These are phyloP conservation scores for Eupithecia subfuscata DNA, from an alignment of 2,888 invertebrate genomes.

Conservation along the genomic window DNA sequence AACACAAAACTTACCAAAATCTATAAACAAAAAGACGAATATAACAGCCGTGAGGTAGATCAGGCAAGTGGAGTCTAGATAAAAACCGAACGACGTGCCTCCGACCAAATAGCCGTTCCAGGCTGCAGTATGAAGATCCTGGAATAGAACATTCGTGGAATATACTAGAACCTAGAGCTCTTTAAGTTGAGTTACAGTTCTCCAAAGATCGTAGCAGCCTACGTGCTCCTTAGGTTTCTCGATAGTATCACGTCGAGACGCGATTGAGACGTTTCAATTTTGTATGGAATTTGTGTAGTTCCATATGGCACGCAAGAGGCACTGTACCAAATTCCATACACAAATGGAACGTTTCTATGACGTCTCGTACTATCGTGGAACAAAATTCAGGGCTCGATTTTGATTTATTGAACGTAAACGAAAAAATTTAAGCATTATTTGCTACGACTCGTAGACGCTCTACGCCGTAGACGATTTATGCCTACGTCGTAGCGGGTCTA, in stretches of 20 bases:
- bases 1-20: conserved; percentile 63
- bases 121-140: conserved; percentile 86
- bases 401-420: neutral
- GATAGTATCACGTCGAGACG: neutral
- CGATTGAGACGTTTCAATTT: neutral
- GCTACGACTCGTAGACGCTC: neutral
- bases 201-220: neutral
- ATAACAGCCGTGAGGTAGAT: conserved; percentile 86
- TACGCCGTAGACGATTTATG: neutral
- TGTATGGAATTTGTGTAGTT: neutral
- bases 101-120: conserved; percentile 87
- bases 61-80: conserved; percentile 86
- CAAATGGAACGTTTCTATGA: neutral
- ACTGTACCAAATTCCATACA: neutral
- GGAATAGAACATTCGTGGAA: conserved; percentile 45
- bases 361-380: neutral
- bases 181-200: neutral
- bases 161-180: neutral
- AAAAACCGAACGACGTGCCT: conserved; percentile 86
- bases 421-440: neutral
- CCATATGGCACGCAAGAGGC: neutral
- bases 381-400: neutral
- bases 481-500: neutral
- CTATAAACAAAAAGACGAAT: conserved; percentile 85
- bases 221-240: neutral